These are phyloP conservation scores for Cantharis rufa DNA, from an alignment of 2,888 invertebrate genomes.

Conservation along the genomic window DNA sequence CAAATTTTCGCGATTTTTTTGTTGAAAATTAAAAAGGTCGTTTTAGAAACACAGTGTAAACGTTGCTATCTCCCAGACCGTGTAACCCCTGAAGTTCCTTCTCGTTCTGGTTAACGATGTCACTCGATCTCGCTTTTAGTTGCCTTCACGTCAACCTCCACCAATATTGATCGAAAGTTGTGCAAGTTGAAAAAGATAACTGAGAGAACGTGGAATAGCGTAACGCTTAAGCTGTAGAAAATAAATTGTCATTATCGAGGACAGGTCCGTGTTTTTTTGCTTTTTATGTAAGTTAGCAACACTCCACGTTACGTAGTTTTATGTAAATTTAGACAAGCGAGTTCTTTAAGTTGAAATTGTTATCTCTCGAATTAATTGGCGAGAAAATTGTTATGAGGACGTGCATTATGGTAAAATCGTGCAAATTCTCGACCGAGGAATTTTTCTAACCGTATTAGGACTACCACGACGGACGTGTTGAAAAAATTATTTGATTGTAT, in stretches of 20 bases:
- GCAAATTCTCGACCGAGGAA: neutral
- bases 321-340: neutral
- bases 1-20: neutral
- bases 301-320: slow-evolving; percentile 4
- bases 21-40: slow-evolving; percentile 8
- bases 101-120: slow-evolving; percentile 47
- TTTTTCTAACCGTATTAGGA: neutral
- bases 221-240: slow-evolving; percentile 13
- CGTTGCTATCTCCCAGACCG: slow-evolving; percentile 38
- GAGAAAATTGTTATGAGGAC: slow-evolving; percentile 7
- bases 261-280: slow-evolving; percentile 15
- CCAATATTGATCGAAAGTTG: neutral
- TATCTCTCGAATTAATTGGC: slow-evolving; percentile 10
- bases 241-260: slow-evolving; percentile 30
- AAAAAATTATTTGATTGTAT: neutral
- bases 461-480: neutral
- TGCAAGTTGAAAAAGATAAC: neutral
- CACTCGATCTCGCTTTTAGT: slow-evolving; percentile 34
- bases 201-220: slow-evolving; percentile 16
- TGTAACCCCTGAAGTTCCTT: slow-evolving; percentile 47
- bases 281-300: slow-evolving; percentile 16
- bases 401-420: slow-evolving; percentile 1
- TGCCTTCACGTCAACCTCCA: slow-evolving; percentile 16
- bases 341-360: slow-evolving; percentile 1
- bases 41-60: slow-evolving; percentile 29